Base-by-base conservation (phyloP, 2,113 vertebrate species). In the Hippocampus zosterae region DNA sequence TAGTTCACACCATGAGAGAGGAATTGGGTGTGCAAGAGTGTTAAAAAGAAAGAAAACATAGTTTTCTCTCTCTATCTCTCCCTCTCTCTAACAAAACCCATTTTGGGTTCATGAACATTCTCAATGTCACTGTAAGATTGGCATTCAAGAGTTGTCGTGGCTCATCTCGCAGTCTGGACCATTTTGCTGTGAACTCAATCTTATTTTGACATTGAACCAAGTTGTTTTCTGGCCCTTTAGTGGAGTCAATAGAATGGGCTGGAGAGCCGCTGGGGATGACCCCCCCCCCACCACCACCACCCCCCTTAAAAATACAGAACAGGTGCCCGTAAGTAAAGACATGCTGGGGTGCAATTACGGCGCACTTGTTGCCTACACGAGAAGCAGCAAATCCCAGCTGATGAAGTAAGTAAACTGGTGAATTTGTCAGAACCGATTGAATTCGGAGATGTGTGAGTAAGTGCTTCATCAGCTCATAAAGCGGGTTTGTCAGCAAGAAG, bases 1-100 rank as follows among this genome's bases (percentile, higher is more conserved):
- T 69, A 44, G 75, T 71, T 67, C 37, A 67, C 69, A 56, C 33
- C 61, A 21, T 75, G 66, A 71, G 50, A 62, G 69, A 67, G 61
- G 60, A 53, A 63, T 57, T 18, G 10, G 25, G 62, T 68, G 74
- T 67, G 70, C 63, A 70, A 72, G 1, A 1, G 12, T 2, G 11
- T 33, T 61, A 27, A 37, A 37, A 37, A 37, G 33, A 37, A 37
- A 57, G 37, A 68, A 72, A 83, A 79, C 75, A 27, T 53, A 60
- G 37, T 74, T 77, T 70, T 37, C 33, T 0, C 33, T 33, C 33
- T 5, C 33, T 37, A 29, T 29, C 33, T 37, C 29, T 33, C 29
- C 29, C 29, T 5, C 5, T 5, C 33, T 37, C 33, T 37, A 37
- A 37, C 33, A 37, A 37, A 37, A 37, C 33, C 2, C 33, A 37